Evolutionary conservation across 2,888 invertebrate genomes (phyloP), one percentile per base, ranked within the genome.

Genomic region (Hypselothyrea guttata): DNA sequence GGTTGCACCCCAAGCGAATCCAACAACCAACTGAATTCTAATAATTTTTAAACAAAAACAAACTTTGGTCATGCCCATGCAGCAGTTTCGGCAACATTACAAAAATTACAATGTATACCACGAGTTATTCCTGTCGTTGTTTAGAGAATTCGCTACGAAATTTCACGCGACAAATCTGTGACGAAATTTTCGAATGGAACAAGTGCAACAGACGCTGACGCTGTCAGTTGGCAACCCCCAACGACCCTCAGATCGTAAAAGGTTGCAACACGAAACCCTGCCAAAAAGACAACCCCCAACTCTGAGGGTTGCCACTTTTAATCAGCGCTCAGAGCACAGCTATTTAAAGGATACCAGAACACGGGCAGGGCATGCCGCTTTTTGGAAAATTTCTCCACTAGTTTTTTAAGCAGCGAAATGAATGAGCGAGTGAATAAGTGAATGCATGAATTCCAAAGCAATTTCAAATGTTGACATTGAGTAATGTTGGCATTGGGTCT

Each of bases 101-200:
- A 86, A 72, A 84, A 81, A 84, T 82, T 79, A 79, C 84, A 79
- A 84, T 74, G 71, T 73, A 75, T 73, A 56, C 58, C 46, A 67
- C 57, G 75, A 75, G 67, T 83, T 81, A 1, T 18, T 41, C 34
- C 60, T 65, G 64, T 54, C 59, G 53, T 61, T 63, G 53, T 63
- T 71, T 64, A 54, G 62, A 60, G 53, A 78, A 84, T 82, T 82
- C 75, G 87, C 87, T 87, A 65, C 87, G 86, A 86, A 87, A 87
- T 87, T 87, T 87, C 86, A 88, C 76, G 86, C 82, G 72, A 86
- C 81, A 83, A 82, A 73, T 84, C 85, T 87, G 87, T 86, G 86
- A 83, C 77, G 82, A 88, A 88, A 84, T 84, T 81, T 83, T n/a
- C 18, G 18, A 46, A 44, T 34, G 38, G 54, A 71, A 77, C 86